Conservation (phyloP, 2,888 invertebrate genomes). For the Brachyptera risi region DNA sequence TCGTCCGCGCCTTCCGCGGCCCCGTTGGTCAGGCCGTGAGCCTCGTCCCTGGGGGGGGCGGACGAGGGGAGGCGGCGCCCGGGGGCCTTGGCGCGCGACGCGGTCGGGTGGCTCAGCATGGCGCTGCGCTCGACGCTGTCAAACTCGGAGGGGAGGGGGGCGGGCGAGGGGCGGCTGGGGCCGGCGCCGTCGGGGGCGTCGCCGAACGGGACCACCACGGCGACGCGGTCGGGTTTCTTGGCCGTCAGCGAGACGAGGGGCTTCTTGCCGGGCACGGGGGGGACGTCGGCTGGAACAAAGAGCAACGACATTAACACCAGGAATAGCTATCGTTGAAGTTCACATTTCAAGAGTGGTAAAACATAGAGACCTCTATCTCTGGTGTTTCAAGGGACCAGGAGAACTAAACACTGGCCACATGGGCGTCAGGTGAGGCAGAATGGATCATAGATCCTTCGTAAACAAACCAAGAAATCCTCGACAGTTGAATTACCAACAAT, state of each 20-base stretch:
- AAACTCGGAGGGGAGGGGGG: constrained; percentile 42
- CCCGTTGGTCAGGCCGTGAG: constrained; percentile 28
- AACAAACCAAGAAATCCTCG: too few species aligned
- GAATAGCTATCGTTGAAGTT: too few species aligned
- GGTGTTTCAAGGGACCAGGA: too few species aligned
- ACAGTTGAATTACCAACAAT: too few species aligned
- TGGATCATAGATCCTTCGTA: too few species aligned
- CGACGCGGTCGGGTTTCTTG: constrained; percentile 6
- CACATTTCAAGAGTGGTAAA: too few species aligned
- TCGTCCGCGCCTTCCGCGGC: constrained; percentile 38
- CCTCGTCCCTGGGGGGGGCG: constrained; percentile 29
- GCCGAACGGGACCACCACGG: neutral
- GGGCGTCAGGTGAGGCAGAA: too few species aligned
- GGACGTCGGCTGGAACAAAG: constrained; percentile 6
- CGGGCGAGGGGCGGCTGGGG: constrained; percentile 17
- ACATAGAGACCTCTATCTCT: too few species aligned
- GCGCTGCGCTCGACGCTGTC: constrained; percentile 48
- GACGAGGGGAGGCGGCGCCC: constrained; percentile 56
- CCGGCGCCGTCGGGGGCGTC: constrained; percentile 26
- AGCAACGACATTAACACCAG: too few species aligned
- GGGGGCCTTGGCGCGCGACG: constrained; percentile 59
- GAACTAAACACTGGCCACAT: too few species aligned
- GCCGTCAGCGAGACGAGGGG: constrained; percentile 29
- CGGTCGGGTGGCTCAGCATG: constrained; percentile 50
- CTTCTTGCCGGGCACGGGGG: constrained; percentile 37